Evolutionary conservation across 2,797 vertebrate species (phyloP), one percentile per base, ranked within the genome.

Genomic region (Huso huso): DNA sequence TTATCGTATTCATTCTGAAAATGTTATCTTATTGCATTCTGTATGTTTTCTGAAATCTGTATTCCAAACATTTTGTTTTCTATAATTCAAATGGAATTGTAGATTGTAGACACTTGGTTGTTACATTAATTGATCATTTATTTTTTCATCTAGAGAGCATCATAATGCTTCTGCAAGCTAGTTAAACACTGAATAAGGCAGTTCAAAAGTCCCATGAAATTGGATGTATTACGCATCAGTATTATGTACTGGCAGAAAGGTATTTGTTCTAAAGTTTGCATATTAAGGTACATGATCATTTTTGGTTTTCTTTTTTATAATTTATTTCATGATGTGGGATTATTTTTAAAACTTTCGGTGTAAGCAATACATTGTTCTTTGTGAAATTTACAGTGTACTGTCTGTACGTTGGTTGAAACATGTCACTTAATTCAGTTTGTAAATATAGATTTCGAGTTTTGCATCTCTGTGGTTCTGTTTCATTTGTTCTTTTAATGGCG

Each of bases 401-500:
- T 55, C 52, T 68, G 59, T 83, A 84, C 79, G 86, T 87, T 84
- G 88, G 82, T 77, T 77, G 80, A 87, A 74, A 78, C 84, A 81
- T 89, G 83, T 88, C 86, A 84, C 85, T 89, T 78, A 83, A 80
- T 84, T 77, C 82, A 81, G 83, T 37, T 79, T 90, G 84, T 91
- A 87, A 90, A 89, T 90, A 90, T 77, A 89, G 84, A 87, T 78
- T 80, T 85, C 83, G 83, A 84, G 88, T 87, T 89, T 89, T 88
- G 81, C 88, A 89, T 69, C 68, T 79, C 37, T 69, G n/a, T n/a
- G 74, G 73, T 70, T 77, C 68, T 78, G 77, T 79, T 85, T 75
- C 12, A 61, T 37, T 80, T 84, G 53, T 79, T 75, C 51, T 51
- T 18, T 75, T 69, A 18, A 66, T 23, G 37, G 37, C 1, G 37